phyloP scores from a whole-genome alignment of 2,888 invertebrate genomes.

The Caenorhabditis auriculariae region DNA sequence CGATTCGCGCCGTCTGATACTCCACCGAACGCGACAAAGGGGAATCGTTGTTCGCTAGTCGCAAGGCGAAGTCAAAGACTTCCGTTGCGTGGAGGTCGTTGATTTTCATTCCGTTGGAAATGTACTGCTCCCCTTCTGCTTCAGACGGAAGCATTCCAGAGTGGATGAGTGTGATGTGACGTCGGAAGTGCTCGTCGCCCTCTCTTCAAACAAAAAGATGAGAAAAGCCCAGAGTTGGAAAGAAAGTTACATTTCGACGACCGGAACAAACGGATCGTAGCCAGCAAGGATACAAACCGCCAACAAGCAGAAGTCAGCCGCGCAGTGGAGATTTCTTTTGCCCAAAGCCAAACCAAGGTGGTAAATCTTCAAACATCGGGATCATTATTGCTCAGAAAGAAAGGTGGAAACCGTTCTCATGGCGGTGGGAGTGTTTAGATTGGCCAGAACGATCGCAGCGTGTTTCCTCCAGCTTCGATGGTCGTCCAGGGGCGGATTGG shows the following conservation, averaged over 20 bases:
- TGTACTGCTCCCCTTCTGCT: slow-evolving; percentile 7
- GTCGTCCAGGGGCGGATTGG: slow-evolving; percentile 61
- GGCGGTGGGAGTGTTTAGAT: slow-evolving; percentile 65
- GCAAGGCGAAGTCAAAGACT: slow-evolving; percentile 57
- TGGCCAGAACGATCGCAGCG: slow-evolving; percentile 87
- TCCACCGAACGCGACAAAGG: slow-evolving; percentile 38
- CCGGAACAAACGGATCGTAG: slow-evolving; percentile 24
- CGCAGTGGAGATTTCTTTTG: slow-evolving; percentile 78
- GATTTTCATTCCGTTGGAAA: slow-evolving; percentile 33
- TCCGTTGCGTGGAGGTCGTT: slow-evolving; percentile 61
- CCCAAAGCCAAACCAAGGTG: slow-evolving; percentile 35
- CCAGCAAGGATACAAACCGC: slow-evolving; percentile 71
- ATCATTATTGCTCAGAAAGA: not conserved
- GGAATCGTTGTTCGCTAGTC: slow-evolving; percentile 33
- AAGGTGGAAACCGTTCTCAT: slow-evolving; percentile 16
- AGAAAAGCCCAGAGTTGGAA: not conserved
- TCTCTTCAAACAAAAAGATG: slow-evolving; percentile 8
- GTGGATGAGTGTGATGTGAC: slow-evolving; percentile 24
- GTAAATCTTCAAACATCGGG: slow-evolving; percentile 11
- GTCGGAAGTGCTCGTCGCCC: slow-evolving; percentile 19
- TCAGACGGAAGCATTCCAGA: slow-evolving; percentile 16
- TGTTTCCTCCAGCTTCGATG: slow-evolving; percentile 89
- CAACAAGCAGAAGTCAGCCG: slow-evolving; percentile 93
- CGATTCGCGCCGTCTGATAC: slow-evolving; percentile 42
- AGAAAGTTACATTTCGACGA: slow-evolving; percentile 6